These are phyloP conservation scores for Diploptera punctata DNA, from an alignment of 2,888 invertebrate species.

Conservation along the genomic window DNA sequence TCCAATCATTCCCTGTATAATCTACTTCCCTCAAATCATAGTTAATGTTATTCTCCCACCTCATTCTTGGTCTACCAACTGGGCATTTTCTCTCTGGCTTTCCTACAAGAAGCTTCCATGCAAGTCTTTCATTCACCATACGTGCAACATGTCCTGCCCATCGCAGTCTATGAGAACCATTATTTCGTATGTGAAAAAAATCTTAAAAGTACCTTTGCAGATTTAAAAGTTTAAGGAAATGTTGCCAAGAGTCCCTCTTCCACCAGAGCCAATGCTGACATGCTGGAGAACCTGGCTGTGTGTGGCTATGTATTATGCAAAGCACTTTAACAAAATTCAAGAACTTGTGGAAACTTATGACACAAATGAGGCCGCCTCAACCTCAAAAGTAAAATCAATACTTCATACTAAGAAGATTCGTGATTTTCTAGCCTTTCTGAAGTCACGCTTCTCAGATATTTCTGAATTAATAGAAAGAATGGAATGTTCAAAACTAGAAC, in stretches of 20 bases:
- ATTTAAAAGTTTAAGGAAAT: slow-evolving; percentile 1
- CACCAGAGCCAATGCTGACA: not conserved
- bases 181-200: not conserved
- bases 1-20: too few relatives aligned
- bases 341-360: not conserved
- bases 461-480: not conserved
- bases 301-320: not conserved
- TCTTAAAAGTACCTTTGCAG: not conserved
- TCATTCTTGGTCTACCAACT: too few relatives aligned
- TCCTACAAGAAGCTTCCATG: too few relatives aligned
- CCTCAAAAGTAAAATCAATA: not conserved
- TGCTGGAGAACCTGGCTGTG: not conserved
- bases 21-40: too few relatives aligned
- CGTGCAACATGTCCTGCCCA: too few relatives aligned
- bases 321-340: not conserved
- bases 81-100: too few relatives aligned
- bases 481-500: not conserved
- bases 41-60: too few relatives aligned
- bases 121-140: too few relatives aligned
- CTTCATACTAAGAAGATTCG: not conserved
- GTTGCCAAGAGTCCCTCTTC: not conserved
- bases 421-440: not conserved
- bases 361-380: not conserved
- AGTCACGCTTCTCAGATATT: not conserved
- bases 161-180: too few relatives aligned